A percentile compares a stretch with the other conserved stretches of the same genome.
Conservation (phyloP, 2,888 invertebrate species). For the Lagria hirta region DNA sequence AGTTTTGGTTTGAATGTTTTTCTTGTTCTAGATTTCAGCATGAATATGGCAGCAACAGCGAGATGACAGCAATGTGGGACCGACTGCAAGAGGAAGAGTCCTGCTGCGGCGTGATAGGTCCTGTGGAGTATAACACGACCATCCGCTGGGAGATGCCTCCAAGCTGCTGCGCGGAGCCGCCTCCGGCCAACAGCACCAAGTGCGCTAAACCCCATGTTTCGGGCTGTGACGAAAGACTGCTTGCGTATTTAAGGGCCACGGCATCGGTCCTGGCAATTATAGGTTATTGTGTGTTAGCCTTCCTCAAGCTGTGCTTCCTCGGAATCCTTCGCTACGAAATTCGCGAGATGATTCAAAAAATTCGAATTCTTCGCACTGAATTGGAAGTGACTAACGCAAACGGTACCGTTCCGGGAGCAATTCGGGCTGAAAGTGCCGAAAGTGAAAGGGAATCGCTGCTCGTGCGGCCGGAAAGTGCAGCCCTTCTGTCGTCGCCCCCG, state of each 20-base stretch:
- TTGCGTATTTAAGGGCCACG: slow-evolving; percentile 74
- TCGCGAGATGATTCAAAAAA: slow-evolving; percentile 89
- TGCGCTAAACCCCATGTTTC: slow-evolving; percentile 52
- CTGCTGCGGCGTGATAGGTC: slow-evolving; percentile 72
- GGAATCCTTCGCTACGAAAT: slow-evolving; percentile 85
- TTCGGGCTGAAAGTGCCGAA: slow-evolving; percentile 53
- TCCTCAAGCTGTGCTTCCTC: slow-evolving; percentile 85
- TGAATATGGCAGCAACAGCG: slow-evolving; percentile 72
- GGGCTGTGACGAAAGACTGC: slow-evolving; percentile 74
- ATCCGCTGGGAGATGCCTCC: slow-evolving; percentile 45
- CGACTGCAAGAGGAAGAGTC: slow-evolving; percentile 71
- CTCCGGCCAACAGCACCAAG: slow-evolving; percentile 34
- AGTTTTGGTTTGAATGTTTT: neutral
- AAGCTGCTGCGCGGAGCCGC: slow-evolving; percentile 46
- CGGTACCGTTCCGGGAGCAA: slow-evolving; percentile 60
- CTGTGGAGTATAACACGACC: slow-evolving; percentile 52
- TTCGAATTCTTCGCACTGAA: slow-evolving; percentile 74
- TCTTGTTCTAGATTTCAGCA: slow-evolving; percentile 52
- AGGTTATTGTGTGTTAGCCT: slow-evolving; percentile 86
- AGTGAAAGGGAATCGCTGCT: slow-evolving; percentile 64
- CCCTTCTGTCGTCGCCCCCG: slow-evolving; percentile 50
- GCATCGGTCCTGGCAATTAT: slow-evolving; percentile 76
- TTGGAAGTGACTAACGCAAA: slow-evolving; percentile 61
- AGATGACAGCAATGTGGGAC: slow-evolving; percentile 78
- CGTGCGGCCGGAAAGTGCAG: slow-evolving; percentile 58